Base-by-base conservation (phyloP, 2,888 invertebrate species). In the Cerastoderma edule region DNA sequence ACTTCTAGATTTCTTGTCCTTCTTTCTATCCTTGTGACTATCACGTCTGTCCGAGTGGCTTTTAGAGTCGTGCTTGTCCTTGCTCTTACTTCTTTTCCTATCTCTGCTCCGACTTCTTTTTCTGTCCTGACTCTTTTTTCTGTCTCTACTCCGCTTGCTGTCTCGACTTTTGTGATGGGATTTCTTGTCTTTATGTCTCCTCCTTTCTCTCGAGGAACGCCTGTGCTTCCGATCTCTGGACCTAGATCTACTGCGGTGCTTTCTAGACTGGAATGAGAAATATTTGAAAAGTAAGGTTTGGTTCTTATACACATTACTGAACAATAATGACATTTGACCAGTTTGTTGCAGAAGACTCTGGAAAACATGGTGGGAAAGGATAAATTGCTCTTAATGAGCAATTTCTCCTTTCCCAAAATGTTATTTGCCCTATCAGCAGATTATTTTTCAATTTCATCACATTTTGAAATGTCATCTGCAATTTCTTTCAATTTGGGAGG, bases 171-270 rank as follows among this genome's bases (percentile, higher is more conserved):
- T 46, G 30, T 68, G 73, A 27, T 80, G 72, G n/a, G 75, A 70
- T 48, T 75, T 78, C 44, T 71, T 76, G 19, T 80, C 76, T 67
- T 76, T 80, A 16, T 75, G 79, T 22, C 78, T 44, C n/a, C 72
- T 67, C 30, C 77, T 70, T 44, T 79, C 78, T n/a, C 72, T 48
- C 16, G 83, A 81, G 8, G 78, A 80, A 28, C 70, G 78, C 46
- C 83, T 70, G 19, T 66, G 76, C 33, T 75, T 80, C 32, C 80
- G 66, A 39, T 86, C 85, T 54, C 80, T 71, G 8, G 84, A 84
- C 19, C 77, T 53, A 19, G 85, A 84, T 8, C 80, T 72, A 66
- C 81, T 80, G 46, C 79, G 66, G 22, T 67, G 74, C 46, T 69
- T 80, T 53, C 44, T 71, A 27, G 71, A 64, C 44, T 48, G 32